Evolutionary conservation across 2,888 invertebrate species (phyloP).

Genomic region (Pasiphila rectangulata): DNA sequence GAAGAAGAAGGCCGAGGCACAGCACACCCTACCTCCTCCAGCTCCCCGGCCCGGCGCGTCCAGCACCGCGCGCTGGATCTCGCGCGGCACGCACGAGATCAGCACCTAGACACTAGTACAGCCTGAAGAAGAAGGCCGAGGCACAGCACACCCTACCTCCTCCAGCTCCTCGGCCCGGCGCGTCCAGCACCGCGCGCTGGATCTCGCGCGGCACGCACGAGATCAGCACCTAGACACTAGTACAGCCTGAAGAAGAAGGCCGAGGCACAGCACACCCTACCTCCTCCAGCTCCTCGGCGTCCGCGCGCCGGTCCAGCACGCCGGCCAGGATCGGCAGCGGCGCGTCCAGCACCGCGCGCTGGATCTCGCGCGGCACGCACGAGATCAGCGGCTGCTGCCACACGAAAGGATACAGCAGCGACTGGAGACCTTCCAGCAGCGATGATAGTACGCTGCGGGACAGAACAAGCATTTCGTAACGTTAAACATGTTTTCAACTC

Average conservation of each 20-base stretch:
- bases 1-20: too few relatives aligned
- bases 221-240: constrained; percentile 89
- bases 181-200: constrained; percentile 84
- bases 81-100: too few relatives aligned
- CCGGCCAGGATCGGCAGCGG: constrained; percentile 91
- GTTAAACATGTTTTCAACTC: too few relatives aligned
- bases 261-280: constrained; percentile 2
- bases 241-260: too few relatives aligned
- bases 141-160: constrained; percentile 22
- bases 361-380: constrained; percentile 85
- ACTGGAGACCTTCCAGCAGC: constrained; percentile 88
- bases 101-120: too few relatives aligned
- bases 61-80: too few relatives aligned
- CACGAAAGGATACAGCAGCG: constrained; percentile 88
- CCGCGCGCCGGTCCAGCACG: constrained; percentile 60
- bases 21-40: too few relatives aligned
- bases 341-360: constrained; percentile 85
- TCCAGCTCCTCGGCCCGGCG: constrained; percentile 68
- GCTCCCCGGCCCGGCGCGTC: too few relatives aligned
- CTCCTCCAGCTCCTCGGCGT: constrained; percentile 21
- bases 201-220: constrained; percentile 87
- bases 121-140: too few relatives aligned
- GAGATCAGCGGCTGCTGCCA: constrained; percentile 93
- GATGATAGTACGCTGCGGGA: constrained; percentile 77
- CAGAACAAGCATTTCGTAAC: neutral